These are phyloP conservation scores for Mastigias papua DNA, from an alignment of 30 jellyfish, hydroid and myxozoan genomes.

Conservation along the genomic window DNA sequence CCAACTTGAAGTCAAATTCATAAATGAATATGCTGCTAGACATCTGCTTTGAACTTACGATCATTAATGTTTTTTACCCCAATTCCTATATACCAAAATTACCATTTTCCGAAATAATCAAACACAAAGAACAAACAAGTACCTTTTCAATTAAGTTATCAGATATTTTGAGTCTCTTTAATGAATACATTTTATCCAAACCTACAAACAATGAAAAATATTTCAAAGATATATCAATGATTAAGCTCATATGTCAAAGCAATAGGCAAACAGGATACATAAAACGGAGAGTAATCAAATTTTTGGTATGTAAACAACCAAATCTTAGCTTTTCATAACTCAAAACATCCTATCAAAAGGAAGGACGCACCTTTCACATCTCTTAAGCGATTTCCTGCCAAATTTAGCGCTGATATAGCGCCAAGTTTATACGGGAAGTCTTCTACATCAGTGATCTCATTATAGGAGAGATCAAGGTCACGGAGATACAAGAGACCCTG, in stretches of 20 bases:
- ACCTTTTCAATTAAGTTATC: slow-evolving; percentile 81
- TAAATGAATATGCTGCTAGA: neutral
- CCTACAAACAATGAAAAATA: slow-evolving; percentile 42
- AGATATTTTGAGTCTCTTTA: slow-evolving; percentile 68
- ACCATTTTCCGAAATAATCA: neutral
- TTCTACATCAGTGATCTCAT: slow-evolving; percentile 78
- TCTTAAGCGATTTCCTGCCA: slow-evolving; percentile 86
- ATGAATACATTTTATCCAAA: slow-evolving; percentile 83
- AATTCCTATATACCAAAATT: too few species aligned
- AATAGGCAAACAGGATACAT: too few species aligned
- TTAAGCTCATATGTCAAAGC: too few species aligned
- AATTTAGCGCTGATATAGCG: slow-evolving; percentile 47
- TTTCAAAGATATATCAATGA: neutral
- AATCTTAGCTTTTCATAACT: too few species aligned
- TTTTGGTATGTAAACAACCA: too few species aligned
- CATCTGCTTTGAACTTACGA: too few species aligned
- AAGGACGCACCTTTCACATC: slow-evolving; percentile 72
- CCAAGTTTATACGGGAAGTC: slow-evolving; percentile 85
- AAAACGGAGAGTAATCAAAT: too few species aligned
- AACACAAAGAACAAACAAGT: too few species aligned
- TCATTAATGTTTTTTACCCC: too few species aligned
- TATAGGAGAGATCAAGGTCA: slow-evolving; percentile 84
- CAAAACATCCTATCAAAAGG: too few species aligned
- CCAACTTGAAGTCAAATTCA: neutral
- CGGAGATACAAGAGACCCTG: slow-evolving; percentile 80